Evolutionary conservation across 1,140 invertebrate species (phyloP).

Genomic region (Bombus breviceps): DNA sequence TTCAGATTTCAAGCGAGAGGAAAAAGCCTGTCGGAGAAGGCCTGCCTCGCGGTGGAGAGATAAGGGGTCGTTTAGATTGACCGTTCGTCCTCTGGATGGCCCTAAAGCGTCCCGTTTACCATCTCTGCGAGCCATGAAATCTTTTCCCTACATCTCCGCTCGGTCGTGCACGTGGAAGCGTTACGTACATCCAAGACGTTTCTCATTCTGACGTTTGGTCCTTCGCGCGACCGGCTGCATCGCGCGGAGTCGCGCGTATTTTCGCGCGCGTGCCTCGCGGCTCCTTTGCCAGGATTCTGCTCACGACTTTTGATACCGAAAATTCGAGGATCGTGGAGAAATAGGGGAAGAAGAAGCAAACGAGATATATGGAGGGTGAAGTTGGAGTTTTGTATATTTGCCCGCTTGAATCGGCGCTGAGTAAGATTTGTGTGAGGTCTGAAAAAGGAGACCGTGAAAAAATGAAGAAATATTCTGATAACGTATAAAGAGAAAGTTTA

Average conservation of each 20-base stretch:
- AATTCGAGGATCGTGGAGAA: not conserved
- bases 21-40: slow-evolving; percentile 36
- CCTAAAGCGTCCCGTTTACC: slow-evolving; percentile 80
- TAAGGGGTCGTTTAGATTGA: slow-evolving; percentile 82
- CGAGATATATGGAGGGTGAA: not conserved
- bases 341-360: not conserved
- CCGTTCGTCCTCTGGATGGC: slow-evolving; percentile 78
- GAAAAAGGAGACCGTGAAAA: no score
- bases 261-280: slow-evolving; percentile 2
- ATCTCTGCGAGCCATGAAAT: slow-evolving; percentile 76
- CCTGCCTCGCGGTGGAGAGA: slow-evolving; percentile 68
- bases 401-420: no score
- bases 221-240: not conserved
- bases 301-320: slow-evolving; percentile 16
- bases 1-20: slow-evolving; percentile 67
- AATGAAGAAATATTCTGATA: no score
- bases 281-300: not conserved
- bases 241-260: not conserved
- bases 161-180: slow-evolving; percentile 28
- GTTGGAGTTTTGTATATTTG: not conserved
- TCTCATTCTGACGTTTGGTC: slow-evolving; percentile 36
- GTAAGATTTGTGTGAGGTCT: no score
- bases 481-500: no score
- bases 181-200: slow-evolving; percentile 12
- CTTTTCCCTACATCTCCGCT: slow-evolving; percentile 69